phyloP scores from a whole-genome alignment of 2,888 invertebrate species.

The Cerastis leucographa region DNA sequence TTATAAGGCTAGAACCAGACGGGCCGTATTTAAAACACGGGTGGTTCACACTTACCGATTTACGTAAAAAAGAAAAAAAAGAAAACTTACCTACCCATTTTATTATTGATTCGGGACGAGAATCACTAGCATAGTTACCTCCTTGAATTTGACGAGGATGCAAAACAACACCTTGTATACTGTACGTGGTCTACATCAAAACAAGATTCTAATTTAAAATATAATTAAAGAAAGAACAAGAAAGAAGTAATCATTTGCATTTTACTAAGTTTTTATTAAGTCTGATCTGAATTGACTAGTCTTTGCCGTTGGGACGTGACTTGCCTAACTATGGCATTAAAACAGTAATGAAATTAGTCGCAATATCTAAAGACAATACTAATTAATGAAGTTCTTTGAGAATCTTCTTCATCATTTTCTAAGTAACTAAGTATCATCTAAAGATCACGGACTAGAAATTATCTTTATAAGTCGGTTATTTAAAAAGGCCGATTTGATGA shows the following conservation, averaged over 20 bases:
- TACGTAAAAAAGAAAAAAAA: no score
- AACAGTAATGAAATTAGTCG: constrained; percentile 44
- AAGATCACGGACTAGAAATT: no score
- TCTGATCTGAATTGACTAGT: constrained; percentile 59
- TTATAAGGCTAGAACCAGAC: no score
- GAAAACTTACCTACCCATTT: no score
- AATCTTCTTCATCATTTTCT: constrained; percentile 14
- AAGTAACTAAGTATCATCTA: not conserved
- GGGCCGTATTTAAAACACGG: no score
- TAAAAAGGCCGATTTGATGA: no score
- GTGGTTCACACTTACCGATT: no score
- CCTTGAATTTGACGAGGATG: no score
- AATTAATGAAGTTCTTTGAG: constrained; percentile 39
- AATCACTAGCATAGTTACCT: no score
- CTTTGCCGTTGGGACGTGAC: constrained; percentile 59
- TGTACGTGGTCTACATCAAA: constrained; percentile 34
- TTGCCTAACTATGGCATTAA: constrained; percentile 46
- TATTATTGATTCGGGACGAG: no score
- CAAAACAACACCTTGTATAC: no score
- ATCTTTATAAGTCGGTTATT: not conserved
- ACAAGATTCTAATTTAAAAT: constrained; percentile 34
- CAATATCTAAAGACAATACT: constrained; percentile 51
- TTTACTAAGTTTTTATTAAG: constrained; percentile 60
- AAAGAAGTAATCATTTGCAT: constrained; percentile 49
- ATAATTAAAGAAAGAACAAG: constrained; percentile 59